Evolutionary conservation across 2,888 invertebrate genomes (phyloP), one percentile per base, ranked within the genome.

Genomic region (Polyommatus icarus): DNA sequence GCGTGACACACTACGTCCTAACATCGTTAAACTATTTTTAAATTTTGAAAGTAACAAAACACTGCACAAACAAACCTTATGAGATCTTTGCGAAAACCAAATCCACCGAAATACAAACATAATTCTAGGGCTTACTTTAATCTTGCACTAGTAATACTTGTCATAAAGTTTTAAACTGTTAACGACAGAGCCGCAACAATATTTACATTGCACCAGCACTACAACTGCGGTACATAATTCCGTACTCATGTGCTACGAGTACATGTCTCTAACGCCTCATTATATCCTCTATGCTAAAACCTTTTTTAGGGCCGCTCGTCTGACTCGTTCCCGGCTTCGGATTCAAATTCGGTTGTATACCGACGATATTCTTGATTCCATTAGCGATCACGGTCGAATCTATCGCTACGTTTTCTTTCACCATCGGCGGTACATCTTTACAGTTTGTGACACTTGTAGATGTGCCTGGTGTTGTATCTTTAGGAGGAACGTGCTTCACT

Each of bases 211-310:
- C 29, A 67, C 67, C 20, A 20, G 59, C 20, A 80, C 80, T 81
- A 81, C 78, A 76, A 78, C 80, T 10, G 20, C 24, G 20, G 29
- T 67, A 67, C 29, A 29, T 15, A 67, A 18, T 29, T 15, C 6
- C 1, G 29, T 67, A 32, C 18, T 29, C 67, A 29, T 29, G 67
- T 24, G 67, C 12, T 29, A 18, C 4, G 29, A 29, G 29, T 29
- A 32, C 7, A 7, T 12, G 0, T 80, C 50, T 87, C 95, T 95
- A 97, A 90, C 97, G 97, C 85, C 98, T 95, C 98, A 98, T 98
- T 83, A 98, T 98, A 84, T 98, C 98, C 86, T 97, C 98, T 93
- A 98, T 98, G 87, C 97, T 98, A 89, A 98, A 98, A 24, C 98
- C 98, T 86, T 97, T 97, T 85, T 97, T 96, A 82, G 97, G 95